Conservation (phyloP, 2,797 vertebrate species). For the Hypotaenidia philippensis region DNA sequence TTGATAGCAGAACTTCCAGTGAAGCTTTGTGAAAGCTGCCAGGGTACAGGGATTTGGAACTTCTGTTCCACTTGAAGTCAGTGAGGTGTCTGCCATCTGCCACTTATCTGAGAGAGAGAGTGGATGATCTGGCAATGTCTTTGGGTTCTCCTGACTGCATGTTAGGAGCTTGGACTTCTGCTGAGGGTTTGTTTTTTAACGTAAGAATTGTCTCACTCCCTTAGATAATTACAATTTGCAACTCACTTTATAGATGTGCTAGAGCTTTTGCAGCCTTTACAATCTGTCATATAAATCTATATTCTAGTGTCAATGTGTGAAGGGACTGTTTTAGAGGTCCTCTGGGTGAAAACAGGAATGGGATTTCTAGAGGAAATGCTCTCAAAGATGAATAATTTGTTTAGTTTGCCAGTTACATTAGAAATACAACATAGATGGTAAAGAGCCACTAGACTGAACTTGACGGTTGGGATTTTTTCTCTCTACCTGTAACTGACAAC, state of each 20-base stretch:
- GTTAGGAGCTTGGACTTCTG: not conserved
- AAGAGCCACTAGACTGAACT: not conserved
- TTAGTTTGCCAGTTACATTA: not conserved
- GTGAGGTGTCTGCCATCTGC: not conserved
- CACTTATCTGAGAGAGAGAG: not conserved
- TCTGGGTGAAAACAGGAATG: slow-evolving; percentile 25
- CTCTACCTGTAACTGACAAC: not conserved
- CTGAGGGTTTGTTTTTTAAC: not conserved
- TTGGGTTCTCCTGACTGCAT: not conserved
- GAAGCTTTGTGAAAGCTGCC: not conserved
- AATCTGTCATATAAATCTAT: slow-evolving; percentile 40
- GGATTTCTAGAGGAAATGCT: slow-evolving; percentile 5
- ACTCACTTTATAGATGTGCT: not conserved
- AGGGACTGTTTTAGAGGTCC: not conserved
- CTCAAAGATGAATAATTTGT: not conserved
- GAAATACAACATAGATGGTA: not conserved
- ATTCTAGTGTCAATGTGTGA: slow-evolving; percentile 33
- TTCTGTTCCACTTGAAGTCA: not conserved
- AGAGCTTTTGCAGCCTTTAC: slow-evolving; percentile 22
- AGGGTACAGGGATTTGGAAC: not conserved
- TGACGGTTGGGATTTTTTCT: not conserved
- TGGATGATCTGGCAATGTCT: not conserved
- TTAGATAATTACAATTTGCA: slow-evolving; percentile 23
- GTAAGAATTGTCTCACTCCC: not conserved
- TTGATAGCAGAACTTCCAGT: not conserved